Evolutionary conservation across 2,113 vertebrate genomes (phyloP).

Genomic region (Mastomys coucha): DNA sequence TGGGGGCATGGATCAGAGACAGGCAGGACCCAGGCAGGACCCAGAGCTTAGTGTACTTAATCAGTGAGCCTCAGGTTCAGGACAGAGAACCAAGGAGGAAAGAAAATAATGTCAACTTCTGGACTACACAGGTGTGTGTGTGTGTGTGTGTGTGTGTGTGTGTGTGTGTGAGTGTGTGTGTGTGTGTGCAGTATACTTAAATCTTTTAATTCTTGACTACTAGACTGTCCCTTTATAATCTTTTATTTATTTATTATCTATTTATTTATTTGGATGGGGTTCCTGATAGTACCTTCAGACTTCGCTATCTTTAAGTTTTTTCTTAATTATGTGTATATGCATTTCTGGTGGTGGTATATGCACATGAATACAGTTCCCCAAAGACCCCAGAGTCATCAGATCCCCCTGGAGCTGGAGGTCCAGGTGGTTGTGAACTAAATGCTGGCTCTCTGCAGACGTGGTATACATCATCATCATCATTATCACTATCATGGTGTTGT

Average conservation of each 20-base stretch:
- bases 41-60: background rate
- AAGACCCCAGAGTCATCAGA: background rate
- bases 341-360: background rate
- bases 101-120: background rate
- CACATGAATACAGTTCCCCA: background rate
- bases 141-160: background rate
- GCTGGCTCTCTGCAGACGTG: background rate
- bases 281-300: background rate
- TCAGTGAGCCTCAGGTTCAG: background rate
- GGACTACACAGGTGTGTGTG: background rate
- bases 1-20: background rate
- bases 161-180: background rate
- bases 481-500: too few relatives aligned
- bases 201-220: background rate
- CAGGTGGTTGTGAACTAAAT: background rate
- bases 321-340: background rate
- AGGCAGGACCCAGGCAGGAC: background rate
- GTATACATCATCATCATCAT: too few relatives aligned
- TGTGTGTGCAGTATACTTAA: background rate
- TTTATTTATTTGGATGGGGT: background rate
- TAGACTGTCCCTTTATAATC: background rate
- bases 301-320: background rate
- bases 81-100: background rate
- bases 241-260: background rate
- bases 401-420: background rate